Conservation (phyloP, 1,140 invertebrate species). For the Trichonephila inaurata region DNA sequence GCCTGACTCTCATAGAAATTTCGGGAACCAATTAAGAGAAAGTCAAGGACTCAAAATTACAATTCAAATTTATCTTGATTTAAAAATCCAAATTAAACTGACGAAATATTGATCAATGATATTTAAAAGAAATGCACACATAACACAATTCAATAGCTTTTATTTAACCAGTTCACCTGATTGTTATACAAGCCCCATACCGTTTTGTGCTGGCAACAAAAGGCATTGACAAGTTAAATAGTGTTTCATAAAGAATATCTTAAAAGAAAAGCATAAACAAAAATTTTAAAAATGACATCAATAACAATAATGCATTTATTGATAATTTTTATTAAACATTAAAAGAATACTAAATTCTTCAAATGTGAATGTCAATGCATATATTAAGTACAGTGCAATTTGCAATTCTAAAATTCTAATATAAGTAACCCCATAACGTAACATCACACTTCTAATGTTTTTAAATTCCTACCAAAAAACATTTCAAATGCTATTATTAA, state of each 20-base stretch:
- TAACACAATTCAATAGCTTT: constrained; percentile 75
- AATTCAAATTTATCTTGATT: no score
- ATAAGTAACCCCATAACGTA: background rate
- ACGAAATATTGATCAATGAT: background rate
- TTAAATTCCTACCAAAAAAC: background rate
- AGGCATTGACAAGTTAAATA: constrained; percentile 55
- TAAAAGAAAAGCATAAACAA: background rate
- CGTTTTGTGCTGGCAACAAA: constrained; percentile 72
- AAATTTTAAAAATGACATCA: background rate
- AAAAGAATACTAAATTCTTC: background rate
- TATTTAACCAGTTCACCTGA: constrained; percentile 75
- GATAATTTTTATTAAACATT: background rate
- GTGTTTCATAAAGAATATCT: constrained; percentile 15
- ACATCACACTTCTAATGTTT: background rate
- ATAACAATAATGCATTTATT: background rate
- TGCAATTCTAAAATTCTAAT: constrained; percentile 2
- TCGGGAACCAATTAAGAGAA: no score
- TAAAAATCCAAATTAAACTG: background rate
- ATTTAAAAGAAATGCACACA: constrained; percentile 35
- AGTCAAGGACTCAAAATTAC: no score
- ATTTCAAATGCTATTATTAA: background rate
- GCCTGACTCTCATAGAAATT: no score
- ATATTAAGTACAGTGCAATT: constrained; percentile 39
- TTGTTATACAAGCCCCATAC: constrained; percentile 75
- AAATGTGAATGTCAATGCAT: background rate